Evolutionary conservation across 92 coral and sea anemone species (phyloP).

Genomic region (Paragorgia papillata): DNA sequence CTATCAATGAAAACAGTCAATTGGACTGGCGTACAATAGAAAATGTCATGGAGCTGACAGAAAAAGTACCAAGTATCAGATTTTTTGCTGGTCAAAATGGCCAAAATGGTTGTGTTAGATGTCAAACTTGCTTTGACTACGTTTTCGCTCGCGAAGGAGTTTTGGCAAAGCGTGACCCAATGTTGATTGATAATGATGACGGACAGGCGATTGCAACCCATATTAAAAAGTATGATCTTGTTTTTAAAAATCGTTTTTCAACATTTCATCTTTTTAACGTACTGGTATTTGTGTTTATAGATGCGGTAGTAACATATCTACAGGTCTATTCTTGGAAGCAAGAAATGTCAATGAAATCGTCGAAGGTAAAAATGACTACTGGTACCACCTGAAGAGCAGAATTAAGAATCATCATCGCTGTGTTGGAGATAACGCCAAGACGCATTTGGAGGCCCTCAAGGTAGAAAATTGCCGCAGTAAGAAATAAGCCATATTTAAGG

Average conservation of each 20-base stretch:
- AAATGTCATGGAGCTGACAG: slow-evolving; percentile 6
- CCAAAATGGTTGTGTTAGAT: not conserved
- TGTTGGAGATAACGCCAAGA: slow-evolving; percentile 28
- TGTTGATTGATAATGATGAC: not conserved
- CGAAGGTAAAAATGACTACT: slow-evolving; percentile 26
- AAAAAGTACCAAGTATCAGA: not conserved
- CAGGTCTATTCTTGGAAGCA: slow-evolving; percentile 15
- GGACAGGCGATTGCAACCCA: slow-evolving; percentile 11
- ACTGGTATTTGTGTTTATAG: too few relatives aligned
- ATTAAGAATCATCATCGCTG: too few relatives aligned
- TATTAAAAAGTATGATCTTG: slow-evolving; percentile 11
- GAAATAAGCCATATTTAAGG: too few relatives aligned
- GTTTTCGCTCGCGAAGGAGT: not conserved
- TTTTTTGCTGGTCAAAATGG: not conserved
- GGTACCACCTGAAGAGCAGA: slow-evolving; percentile 34
- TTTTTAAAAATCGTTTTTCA: not conserved
- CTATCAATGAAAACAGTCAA: too few relatives aligned
- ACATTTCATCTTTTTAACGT: too few relatives aligned
- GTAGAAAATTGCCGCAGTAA: slow-evolving; percentile 1
- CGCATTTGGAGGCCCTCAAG: slow-evolving; percentile 30
- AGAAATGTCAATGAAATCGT: slow-evolving; percentile 2
- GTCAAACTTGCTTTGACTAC: not conserved
- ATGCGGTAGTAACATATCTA: slow-evolving; percentile 33
- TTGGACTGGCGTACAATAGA: slow-evolving; percentile 10
- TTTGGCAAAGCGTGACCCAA: too few relatives aligned